A percentile compares a stretch with the other conserved stretches of the same genome.
These are phyloP conservation scores for Autographa pulchrina DNA, from an alignment of 2,888 invertebrate genomes.

Conservation along the genomic window DNA sequence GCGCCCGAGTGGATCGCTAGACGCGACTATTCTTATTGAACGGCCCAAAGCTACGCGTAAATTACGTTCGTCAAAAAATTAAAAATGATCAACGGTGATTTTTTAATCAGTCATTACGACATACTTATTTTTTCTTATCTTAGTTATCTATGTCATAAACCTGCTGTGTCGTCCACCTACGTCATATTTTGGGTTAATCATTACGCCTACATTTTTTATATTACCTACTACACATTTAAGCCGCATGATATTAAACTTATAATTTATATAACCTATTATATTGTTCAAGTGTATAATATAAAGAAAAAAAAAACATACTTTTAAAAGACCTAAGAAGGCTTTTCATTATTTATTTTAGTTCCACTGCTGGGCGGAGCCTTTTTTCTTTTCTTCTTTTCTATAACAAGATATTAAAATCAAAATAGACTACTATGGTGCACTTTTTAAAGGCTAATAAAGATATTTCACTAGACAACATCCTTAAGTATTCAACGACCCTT, in stretches of 20 bases:
- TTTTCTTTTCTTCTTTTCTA: too few species aligned
- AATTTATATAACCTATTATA: not conserved
- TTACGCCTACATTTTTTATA: not conserved
- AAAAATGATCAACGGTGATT: not conserved
- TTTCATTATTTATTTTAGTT: too few species aligned
- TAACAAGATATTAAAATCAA: too few species aligned
- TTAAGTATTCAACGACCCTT: too few species aligned
- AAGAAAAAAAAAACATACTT: not conserved
- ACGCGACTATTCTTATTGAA: conserved; percentile 33
- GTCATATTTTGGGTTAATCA: not conserved
- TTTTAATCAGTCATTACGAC: not conserved
- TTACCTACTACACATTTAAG: not conserved
- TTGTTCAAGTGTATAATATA: not conserved
- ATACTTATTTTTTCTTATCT: not conserved
- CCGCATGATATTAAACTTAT: not conserved
- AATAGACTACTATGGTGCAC: too few species aligned
- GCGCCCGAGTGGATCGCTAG: conserved; percentile 49
- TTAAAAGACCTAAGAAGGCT: not conserved
- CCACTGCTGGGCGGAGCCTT: too few species aligned
- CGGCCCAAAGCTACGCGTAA: conserved; percentile 19
- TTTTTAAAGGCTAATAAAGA: too few species aligned
- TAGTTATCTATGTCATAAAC: not conserved
- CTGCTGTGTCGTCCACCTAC: not conserved
- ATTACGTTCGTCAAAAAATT: not conserved
- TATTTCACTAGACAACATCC: too few species aligned